A percentile compares a stretch with the other conserved stretches of the same genome.
Evolutionary conservation across 2,113 vertebrate genomes (phyloP).

Genomic region (Rhipidura dahli): DNA sequence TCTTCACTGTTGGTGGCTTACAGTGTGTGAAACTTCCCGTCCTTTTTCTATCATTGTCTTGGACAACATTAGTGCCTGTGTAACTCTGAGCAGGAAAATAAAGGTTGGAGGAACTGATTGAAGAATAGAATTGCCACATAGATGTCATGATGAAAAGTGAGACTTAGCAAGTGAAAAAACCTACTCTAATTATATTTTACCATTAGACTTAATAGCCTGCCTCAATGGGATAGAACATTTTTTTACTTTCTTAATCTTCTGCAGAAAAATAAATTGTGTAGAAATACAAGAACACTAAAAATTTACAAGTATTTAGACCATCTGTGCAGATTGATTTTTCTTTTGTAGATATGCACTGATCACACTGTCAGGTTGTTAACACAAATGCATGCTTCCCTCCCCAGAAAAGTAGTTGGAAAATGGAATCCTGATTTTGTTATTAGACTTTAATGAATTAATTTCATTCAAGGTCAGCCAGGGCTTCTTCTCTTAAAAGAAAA

Average conservation of each 20-base stretch:
- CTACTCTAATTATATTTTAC: background rate
- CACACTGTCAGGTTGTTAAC: background rate
- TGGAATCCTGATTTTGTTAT: background rate
- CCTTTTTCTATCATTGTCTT: background rate
- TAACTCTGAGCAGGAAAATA: background rate
- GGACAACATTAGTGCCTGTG: background rate
- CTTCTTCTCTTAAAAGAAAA: background rate
- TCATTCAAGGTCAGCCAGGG: background rate
- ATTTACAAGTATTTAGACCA: background rate
- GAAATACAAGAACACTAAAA: background rate
- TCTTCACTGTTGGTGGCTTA: background rate
- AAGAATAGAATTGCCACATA: background rate
- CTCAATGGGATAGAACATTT: background rate
- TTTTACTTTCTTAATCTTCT: background rate
- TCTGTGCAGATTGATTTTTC: slow-evolving; percentile 2
- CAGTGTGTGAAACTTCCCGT: background rate
- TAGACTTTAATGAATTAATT: background rate
- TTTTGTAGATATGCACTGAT: background rate
- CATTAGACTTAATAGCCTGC: background rate
- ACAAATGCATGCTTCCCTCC: background rate
- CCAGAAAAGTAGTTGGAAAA: background rate
- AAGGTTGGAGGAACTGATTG: background rate
- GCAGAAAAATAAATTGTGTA: background rate
- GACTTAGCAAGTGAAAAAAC: background rate
- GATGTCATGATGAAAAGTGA: background rate